Evolutionary conservation across 1,140 invertebrate genomes (phyloP), one percentile per base, ranked within the genome.

Genomic region (Drosophila serrata): DNA sequence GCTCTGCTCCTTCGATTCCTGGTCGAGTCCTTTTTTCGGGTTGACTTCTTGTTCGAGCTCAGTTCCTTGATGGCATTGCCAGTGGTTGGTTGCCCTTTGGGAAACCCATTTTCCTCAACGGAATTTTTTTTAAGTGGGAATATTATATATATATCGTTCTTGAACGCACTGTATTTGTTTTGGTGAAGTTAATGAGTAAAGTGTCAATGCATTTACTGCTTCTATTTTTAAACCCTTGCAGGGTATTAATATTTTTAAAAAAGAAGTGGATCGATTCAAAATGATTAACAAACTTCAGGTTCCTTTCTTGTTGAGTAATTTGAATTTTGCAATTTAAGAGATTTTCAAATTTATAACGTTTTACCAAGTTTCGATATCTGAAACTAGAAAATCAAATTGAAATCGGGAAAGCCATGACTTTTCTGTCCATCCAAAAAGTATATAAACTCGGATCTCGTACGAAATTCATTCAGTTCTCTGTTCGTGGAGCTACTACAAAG

Each of bases 11-110:
- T 19, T 11, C 11, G 35, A 56, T 15, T 35, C 31, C 24, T 15
- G 24, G 35, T 40, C 12, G 12, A 15, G 33, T 46, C 33, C 42
- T 39, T 58, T 46, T 37, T 61, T 24, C n/a, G 48, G 51, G 51
- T 24, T 37, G 19, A 24, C 19, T n/a, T 53, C 19, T 35, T 15
- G 49, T 15, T 22, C 6, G 8, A n/a, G 75, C 37, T 80, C 58
- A 81, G 78, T 81, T 60, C 46, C 35, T 35, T 17, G 65, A 35
- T 49, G 43, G 35, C 67, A 17, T 29, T 72, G 65, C 12, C 67
- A 57, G 67, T 49, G 67, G 22, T 11, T 59, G 69, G 69, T 72
- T 59, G 69, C 42, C 22, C 35, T 24, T 27, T 17, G 19, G 42
- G 1, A 24, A 22, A 9, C 15, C 9, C 19, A 9, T 22, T 35